Evolutionary conservation across 2,888 invertebrate species (phyloP).

Genomic region (Eudasyphora cyanicolor): DNA sequence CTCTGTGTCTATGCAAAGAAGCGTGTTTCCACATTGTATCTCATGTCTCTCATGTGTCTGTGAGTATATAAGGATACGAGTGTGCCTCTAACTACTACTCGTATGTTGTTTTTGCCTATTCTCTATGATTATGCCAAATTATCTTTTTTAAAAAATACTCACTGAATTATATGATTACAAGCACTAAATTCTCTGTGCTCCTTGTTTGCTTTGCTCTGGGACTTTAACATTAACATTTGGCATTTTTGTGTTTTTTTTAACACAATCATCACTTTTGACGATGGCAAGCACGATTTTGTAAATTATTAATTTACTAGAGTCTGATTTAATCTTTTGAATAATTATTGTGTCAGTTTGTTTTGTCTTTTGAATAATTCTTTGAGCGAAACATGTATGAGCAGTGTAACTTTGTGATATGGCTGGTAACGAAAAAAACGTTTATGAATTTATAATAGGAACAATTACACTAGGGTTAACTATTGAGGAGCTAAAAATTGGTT

Average conservation of each 20-base stretch:
- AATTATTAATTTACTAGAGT: conserved; percentile 22
- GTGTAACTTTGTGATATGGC: not conserved
- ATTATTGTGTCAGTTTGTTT: conserved; percentile 18
- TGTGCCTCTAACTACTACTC: too few species aligned
- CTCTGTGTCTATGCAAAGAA: too few species aligned
- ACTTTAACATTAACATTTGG: conserved; percentile 1
- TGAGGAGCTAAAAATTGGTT: too few species aligned
- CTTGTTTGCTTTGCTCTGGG: not conserved
- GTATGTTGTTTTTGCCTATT: conserved; percentile 16
- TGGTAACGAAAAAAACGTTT: not conserved
- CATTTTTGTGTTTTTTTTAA: not conserved
- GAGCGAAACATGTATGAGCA: too few species aligned
- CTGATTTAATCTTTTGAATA: conserved; percentile 20
- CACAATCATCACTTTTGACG: not conserved
- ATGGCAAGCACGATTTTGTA: conserved; percentile 14
- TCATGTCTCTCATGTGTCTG: too few species aligned
- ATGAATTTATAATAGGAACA: not conserved
- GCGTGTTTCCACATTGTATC: too few species aligned
- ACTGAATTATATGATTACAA: not conserved
- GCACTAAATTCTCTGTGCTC: not conserved
- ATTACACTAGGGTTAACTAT: not conserved
- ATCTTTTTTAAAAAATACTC: conserved; percentile 49
- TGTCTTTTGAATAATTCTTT: conserved; percentile 8
- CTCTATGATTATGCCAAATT: conserved; percentile 52
- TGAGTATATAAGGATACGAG: not conserved